These are phyloP conservation scores for Clepsis dumicolana DNA, from an alignment of 2,888 invertebrate species.

Conservation along the genomic window DNA sequence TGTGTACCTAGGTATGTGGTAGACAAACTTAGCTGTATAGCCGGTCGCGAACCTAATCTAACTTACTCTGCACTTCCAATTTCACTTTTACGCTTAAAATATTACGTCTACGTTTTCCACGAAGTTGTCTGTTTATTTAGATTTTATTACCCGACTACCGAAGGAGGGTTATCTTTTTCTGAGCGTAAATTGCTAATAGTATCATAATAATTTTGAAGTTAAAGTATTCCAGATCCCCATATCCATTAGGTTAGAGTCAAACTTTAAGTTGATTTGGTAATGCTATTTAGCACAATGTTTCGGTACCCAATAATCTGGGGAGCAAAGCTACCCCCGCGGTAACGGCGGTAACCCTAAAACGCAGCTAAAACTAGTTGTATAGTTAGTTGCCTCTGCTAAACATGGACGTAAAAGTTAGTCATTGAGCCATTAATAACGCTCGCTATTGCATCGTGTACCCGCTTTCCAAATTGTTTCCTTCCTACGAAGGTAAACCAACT, in stretches of 20 bases:
- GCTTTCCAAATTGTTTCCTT: too few species aligned
- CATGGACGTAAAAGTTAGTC: neutral
- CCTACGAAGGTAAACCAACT: too few species aligned
- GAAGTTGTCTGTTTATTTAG: slow-evolving; percentile 10
- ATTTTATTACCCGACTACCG: too few species aligned
- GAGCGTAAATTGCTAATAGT: neutral
- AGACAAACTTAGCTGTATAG: slow-evolving; percentile 12
- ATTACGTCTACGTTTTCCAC: neutral
- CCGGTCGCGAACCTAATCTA: slow-evolving; percentile 25
- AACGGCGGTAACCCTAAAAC: too few species aligned
- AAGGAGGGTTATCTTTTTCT: too few species aligned
- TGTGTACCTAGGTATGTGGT: too few species aligned
- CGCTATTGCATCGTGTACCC: neutral
- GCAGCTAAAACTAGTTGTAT: too few species aligned
- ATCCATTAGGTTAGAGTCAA: neutral
- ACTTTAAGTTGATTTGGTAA: neutral
- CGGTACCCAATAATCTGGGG: too few species aligned
- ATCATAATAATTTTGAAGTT: neutral
- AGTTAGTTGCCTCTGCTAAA: neutral
- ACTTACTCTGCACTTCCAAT: slow-evolving; percentile 37
- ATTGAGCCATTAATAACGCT: neutral
- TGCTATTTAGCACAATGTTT: too few species aligned
- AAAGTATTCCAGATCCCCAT: neutral
- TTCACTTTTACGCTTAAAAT: slow-evolving; percentile 18
- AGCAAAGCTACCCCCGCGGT: too few species aligned